Conservation (phyloP, 2,113 vertebrate species). For the Micronisus gabar region DNA sequence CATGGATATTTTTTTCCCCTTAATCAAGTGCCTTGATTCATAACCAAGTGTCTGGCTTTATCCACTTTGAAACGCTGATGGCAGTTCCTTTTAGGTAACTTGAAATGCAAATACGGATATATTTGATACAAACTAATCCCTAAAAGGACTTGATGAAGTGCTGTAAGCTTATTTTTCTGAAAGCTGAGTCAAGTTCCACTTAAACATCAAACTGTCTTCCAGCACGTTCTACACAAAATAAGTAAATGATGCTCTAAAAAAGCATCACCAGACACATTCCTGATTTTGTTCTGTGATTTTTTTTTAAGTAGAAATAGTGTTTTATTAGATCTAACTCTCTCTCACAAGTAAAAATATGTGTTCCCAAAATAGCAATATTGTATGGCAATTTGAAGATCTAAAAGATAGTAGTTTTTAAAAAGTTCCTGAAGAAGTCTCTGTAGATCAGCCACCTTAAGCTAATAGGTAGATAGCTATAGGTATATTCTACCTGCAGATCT, state of each 20-base stretch:
- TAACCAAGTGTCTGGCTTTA: constrained; percentile 24
- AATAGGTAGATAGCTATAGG: background rate
- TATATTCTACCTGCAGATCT: background rate
- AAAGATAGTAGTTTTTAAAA: background rate
- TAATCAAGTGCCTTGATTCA: background rate
- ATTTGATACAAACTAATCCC: constrained; percentile 56
- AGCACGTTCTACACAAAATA: constrained; percentile 1
- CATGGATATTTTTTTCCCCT: background rate
- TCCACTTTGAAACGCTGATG: constrained; percentile 12
- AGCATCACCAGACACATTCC: background rate
- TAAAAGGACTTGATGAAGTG: constrained; percentile 52
- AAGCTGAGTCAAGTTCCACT: constrained; percentile 53
- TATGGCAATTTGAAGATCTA: background rate
- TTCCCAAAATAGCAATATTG: background rate
- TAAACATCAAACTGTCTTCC: constrained; percentile 48
- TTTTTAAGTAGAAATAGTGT: background rate
- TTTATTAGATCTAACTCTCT: constrained; percentile 10
- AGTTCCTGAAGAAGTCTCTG: background rate
- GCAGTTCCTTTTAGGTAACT: constrained; percentile 49
- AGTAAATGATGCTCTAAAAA: constrained; percentile 29
- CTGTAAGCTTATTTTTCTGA: constrained; percentile 52
- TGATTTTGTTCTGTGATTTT: background rate
- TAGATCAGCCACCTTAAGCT: background rate
- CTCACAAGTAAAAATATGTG: background rate
- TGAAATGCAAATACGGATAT: constrained; percentile 57